Base-by-base conservation (phyloP, 2,888 invertebrate genomes). In the Epirrita christyi region DNA sequence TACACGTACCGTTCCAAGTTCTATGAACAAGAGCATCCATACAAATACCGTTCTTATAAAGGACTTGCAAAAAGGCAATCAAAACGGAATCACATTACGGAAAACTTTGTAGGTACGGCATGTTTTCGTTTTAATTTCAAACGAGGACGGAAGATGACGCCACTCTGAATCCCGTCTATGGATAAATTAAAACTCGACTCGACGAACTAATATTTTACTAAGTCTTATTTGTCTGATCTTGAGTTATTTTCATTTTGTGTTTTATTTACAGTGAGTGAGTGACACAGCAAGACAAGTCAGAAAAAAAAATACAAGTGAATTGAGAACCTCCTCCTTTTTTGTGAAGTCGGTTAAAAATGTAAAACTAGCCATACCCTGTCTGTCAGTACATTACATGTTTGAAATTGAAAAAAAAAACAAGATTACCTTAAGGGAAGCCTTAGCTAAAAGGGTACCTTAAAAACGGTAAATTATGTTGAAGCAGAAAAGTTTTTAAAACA, bases 131-230 rank as follows among this genome's bases (percentile, higher is more conserved):
- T 76, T 74, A 76, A 78, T 79, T 76, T 75, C 57, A 64, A 58
- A 48, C 36, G 42, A 48, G 45, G 62, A 53, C 21, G 2, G 21
- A 68, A 65, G 58, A 47, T 36, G 67, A 73, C 61, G 66, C 75
- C 78, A 62, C 67, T 71, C 68, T 73, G 76, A 69, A 60, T 71
- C 71, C 48, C 49, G 61, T 38, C 44, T 44, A 44, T 40, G 21
- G 70, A 67, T 66, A 75, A 75, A 78, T 78, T 76, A 78, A 75
- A 77, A 74, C 59, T 68, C 66, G 66, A 68, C 44, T 57, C 51
- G 8, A 29, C 21, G 51, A 43, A 37, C 15, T 47, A 27, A 44
- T 47, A 14, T 42, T 58, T 49, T 21, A 21, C 21, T n/a, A n/a
- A n/a, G 21, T 21, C 2, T 21, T 47, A 52, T 52, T 52, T 48